Base-by-base conservation (phyloP, 2,888 invertebrate genomes). In the Brachynemurus nebulosus region DNA sequence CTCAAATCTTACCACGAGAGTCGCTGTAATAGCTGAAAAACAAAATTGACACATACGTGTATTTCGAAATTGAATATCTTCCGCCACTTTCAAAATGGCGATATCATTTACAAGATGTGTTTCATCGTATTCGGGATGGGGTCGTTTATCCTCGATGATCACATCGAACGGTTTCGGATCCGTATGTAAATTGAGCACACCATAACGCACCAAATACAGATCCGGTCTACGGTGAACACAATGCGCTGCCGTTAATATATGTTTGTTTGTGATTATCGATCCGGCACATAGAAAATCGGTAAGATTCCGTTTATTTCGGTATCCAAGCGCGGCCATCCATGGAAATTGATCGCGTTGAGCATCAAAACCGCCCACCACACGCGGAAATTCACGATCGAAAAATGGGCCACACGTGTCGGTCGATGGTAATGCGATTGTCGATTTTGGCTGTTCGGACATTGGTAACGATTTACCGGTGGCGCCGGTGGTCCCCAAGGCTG, bases 231-330 rank as follows among this genome's bases (percentile, higher is more conserved):
- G n/a, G n/a, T n/a, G 68, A 19, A 84, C 76, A 59, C 86, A 86
- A 58, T 86, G 86, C 0, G 73, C 81, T 0, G 86, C 86, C 0
- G 91, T 90, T 5, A 91, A 58, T 1, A 90, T 71, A 58, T 88
- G 86, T 1, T 70, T 65, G 2, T 69, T 56, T 8, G 76, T 73
- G 51, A 86, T 71, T 14, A 86, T 64, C 12, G 78, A 71, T 2
- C 82, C 86, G 0, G 88, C 90, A 67, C 69, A 74, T 43, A 65
- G 57, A 67, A 59, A 72, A 62, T 50, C 60, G 41, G 58, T 67
- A 52, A 55, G 55, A 53, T 65, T 62, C 45, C 59, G 62, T 3
- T 47, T 37, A 33, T 66, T 65, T 48, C 65, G 69, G 58, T 83
- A 88, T 0, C 86, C 88, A 27, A 88, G 63, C 3, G 79, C 71